Evolutionary conservation across 2,113 vertebrate genomes (phyloP).

Genomic region (Telmatochromis bifrenatus): DNA sequence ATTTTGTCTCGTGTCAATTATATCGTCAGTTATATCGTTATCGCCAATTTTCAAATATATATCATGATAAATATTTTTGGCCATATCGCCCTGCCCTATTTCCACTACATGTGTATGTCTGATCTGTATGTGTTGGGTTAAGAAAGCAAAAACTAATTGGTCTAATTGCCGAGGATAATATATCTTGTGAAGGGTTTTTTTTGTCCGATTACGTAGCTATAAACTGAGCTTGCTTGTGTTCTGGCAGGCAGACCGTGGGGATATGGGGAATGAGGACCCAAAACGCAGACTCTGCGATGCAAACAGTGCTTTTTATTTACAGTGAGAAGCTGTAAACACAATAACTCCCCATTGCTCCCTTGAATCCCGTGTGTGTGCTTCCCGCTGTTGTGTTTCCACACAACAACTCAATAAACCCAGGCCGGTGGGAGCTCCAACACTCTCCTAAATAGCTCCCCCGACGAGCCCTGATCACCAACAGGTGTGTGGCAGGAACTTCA

Average conservation of each 20-base stretch:
- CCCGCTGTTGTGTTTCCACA: neutral
- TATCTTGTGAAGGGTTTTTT: neutral
- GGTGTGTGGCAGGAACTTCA: neutral
- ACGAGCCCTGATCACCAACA: neutral
- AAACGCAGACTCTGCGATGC: neutral
- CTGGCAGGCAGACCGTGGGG: neutral
- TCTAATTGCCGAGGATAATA: neutral
- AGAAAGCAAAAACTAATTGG: neutral
- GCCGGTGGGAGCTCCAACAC: neutral
- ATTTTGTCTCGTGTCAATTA: neutral
- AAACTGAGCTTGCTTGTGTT: neutral
- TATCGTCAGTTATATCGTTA: neutral
- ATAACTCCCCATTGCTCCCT: neutral
- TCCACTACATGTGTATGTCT: neutral
- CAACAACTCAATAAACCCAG: rapidly evolving
- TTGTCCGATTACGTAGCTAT: neutral
- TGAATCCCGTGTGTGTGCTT: neutral
- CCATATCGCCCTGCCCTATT: neutral
- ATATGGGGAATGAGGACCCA: neutral
- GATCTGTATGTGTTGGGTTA: neutral
- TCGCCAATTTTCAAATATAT: neutral
- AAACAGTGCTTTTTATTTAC: neutral
- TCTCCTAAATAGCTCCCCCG: neutral
- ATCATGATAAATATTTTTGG: neutral
- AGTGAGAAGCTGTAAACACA: neutral